Conservation (phyloP, 1,140 invertebrate genomes). For the Hydropsyche tenuis region DNA sequence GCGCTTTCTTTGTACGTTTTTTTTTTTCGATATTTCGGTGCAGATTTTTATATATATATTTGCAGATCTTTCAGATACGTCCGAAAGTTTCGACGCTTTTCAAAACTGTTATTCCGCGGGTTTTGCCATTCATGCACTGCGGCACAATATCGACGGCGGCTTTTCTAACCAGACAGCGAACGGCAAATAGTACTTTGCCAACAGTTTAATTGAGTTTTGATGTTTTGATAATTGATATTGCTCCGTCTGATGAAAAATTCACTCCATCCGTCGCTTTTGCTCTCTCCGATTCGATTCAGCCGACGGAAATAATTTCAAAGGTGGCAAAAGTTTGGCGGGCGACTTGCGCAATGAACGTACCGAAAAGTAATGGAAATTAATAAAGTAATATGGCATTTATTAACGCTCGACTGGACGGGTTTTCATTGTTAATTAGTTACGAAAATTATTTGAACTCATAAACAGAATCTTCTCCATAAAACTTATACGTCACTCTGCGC, state of each 20-base stretch:
- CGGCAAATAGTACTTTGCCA: slow-evolving; percentile 23
- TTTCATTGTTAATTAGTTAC: too few relatives aligned
- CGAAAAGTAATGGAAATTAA: neutral
- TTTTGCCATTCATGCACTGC: too few relatives aligned
- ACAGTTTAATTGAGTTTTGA: slow-evolving; percentile 49
- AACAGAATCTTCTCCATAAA: too few relatives aligned
- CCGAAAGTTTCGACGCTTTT: neutral
- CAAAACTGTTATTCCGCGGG: too few relatives aligned
- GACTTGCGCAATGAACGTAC: neutral
- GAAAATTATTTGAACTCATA: too few relatives aligned
- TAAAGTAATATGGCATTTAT: too few relatives aligned
- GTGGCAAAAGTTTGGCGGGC: neutral
- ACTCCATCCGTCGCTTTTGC: neutral
- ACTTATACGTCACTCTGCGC: too few relatives aligned
- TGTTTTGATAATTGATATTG: slow-evolving; percentile 50
- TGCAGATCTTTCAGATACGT: neutral
- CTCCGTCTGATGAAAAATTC: slow-evolving; percentile 13
- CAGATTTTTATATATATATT: neutral
- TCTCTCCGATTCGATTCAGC: neutral
- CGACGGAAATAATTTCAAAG: slow-evolving; percentile 18
- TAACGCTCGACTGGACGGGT: too few relatives aligned
- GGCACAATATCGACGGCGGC: too few relatives aligned
- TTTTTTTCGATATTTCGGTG: too few relatives aligned
- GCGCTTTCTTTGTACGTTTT: too few relatives aligned
- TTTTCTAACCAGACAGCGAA: too few relatives aligned